phyloP scores from a whole-genome alignment of 2,797 vertebrate species.

The Urophycis tenuis region DNA sequence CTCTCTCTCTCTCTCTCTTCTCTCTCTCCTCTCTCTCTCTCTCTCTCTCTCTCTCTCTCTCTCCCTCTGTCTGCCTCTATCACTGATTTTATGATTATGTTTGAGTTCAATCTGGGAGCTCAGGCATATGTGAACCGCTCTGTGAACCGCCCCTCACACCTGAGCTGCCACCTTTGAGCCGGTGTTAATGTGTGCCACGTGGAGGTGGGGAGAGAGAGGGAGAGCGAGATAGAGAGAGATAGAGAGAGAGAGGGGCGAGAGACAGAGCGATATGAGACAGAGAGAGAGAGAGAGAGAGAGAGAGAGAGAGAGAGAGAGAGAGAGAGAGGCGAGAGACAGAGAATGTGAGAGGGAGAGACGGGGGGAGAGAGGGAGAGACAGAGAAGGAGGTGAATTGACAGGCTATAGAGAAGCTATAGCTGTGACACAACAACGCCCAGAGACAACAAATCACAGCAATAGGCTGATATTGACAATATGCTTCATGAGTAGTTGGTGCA shows the following conservation, averaged over 20 bases:
- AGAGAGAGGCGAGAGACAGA: no score
- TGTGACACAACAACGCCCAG: neutral
- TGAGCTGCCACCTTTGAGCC: conserved; percentile 53
- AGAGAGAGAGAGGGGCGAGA: no score
- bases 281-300: conserved; percentile 19
- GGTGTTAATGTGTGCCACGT: conserved; percentile 43
- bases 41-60: conserved; percentile 10
- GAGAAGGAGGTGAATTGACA: conserved; percentile 9
- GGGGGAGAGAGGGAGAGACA: conserved; percentile 24
- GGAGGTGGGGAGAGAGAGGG: conserved; percentile 19
- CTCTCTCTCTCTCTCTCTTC: no score
- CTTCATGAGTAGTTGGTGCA: no score
- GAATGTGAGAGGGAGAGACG: conserved; percentile 14
- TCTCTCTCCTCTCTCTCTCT: no score
- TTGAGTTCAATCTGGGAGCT: conserved; percentile 22
- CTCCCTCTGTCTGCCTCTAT: conserved; percentile 22
- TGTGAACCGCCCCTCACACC: conserved; percentile 48
- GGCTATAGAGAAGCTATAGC: conserved; percentile 1
- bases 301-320: conserved; percentile 22
- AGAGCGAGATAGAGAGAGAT: conserved; percentile 25
- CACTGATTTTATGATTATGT: conserved; percentile 46
- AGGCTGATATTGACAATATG: no score
- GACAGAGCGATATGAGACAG: no score
- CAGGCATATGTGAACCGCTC: conserved; percentile 5
- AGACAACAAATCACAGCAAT: no score